These are phyloP conservation scores for Neopipo cinnamomea DNA, from an alignment of 2,113 vertebrate genomes.

Conservation along the genomic window DNA sequence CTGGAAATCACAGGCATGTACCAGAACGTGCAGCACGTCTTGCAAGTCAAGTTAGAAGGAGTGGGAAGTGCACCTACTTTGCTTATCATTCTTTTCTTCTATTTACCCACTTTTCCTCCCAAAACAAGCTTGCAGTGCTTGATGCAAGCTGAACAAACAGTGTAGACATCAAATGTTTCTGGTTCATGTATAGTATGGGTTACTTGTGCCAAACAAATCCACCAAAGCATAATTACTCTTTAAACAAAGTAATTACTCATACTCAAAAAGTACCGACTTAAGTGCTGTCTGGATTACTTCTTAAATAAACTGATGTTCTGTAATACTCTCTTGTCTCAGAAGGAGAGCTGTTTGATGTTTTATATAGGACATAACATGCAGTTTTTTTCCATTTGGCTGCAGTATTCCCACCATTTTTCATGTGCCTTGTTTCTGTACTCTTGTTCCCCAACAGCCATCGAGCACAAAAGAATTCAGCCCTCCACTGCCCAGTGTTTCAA, in stretches of 20 bases:
- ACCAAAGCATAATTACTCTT: slow-evolving; percentile 1
- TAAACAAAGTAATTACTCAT: slow-evolving; percentile 27
- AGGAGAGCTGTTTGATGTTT: neutral
- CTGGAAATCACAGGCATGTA: neutral
- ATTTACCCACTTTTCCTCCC: neutral
- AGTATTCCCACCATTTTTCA: neutral
- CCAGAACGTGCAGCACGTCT: neutral
- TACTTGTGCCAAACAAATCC: slow-evolving; percentile 15
- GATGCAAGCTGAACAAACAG: slow-evolving; percentile 26
- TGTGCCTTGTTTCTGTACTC: neutral
- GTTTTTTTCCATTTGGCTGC: neutral
- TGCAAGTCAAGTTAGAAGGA: neutral
- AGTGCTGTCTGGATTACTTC: neutral
- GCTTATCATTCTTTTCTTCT: neutral
- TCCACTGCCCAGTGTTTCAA: neutral
- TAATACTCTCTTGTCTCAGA: neutral
- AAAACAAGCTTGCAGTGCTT: neutral
- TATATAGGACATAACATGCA: neutral
- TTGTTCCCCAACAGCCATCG: neutral
- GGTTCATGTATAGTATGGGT: neutral
- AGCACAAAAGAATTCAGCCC: neutral
- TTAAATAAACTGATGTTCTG: slow-evolving; percentile 13
- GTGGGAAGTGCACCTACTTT: neutral
- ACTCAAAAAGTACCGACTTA: neutral
- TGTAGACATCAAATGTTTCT: neutral